Percentiles rank a stretch among this genome's conserved stretches.
These are phyloP conservation scores for Acrocephalus scirpaceus DNA, from an alignment of 2,797 vertebrate genomes.

Conservation along the genomic window DNA sequence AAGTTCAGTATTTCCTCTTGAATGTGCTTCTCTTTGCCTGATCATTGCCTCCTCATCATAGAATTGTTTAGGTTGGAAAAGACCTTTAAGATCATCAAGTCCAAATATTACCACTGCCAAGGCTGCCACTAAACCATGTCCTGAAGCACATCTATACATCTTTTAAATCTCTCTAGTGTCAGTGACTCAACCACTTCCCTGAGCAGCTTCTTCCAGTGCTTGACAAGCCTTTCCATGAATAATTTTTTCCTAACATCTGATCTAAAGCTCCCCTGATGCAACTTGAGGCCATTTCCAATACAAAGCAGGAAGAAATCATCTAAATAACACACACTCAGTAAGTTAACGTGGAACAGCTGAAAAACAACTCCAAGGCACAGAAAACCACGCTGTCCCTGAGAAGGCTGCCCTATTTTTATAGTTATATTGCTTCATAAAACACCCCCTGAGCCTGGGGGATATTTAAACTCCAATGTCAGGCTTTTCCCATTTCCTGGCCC, in stretches of 20 bases:
- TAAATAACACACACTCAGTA: background rate
- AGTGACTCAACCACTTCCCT: background rate
- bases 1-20: background rate
- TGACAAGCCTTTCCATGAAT: background rate
- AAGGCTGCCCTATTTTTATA: constrained; percentile 28
- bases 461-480: background rate
- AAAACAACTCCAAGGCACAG: constrained; percentile 1
- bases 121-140: background rate
- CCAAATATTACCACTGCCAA: background rate
- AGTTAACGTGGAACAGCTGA: background rate
- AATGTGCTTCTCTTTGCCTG: background rate
- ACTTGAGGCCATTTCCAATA: background rate
- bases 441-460: background rate
- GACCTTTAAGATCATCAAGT: background rate
- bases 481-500: constrained; percentile 25
- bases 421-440: constrained; percentile 23
- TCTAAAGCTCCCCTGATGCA: background rate
- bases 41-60: background rate
- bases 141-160: background rate
- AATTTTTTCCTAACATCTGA: background rate
- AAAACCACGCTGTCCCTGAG: background rate
- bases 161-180: background rate
- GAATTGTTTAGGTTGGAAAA: background rate
- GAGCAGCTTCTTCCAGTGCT: background rate
- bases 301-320: background rate